Conservation (phyloP, 2,113 vertebrate species). For the Clarias batrachus region DNA sequence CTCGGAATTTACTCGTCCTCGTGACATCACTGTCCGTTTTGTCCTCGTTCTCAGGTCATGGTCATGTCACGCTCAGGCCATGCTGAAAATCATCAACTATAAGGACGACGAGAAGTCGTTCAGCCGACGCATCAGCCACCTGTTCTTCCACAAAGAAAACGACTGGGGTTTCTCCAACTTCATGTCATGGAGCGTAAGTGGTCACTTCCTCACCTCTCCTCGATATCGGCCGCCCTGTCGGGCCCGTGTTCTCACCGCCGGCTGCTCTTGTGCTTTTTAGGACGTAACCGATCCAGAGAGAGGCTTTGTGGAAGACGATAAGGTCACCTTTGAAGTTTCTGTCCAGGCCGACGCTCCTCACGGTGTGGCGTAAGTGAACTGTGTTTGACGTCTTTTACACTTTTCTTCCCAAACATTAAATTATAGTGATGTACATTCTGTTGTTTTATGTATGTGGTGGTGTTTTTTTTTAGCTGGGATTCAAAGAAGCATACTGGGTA, state of each 20-base stretch:
- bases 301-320: constrained; percentile 96
- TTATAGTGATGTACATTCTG: neutral
- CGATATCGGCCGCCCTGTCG: neutral
- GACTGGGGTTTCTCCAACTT: constrained; percentile 99
- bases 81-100: constrained; percentile 98
- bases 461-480: constrained; percentile 83
- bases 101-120: constrained; percentile 98
- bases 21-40: neutral
- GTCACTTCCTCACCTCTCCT: neutral
- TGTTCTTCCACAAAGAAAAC: constrained; percentile 99
- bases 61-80: constrained; percentile 98
- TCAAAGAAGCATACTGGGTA: constrained; percentile 99
- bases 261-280: constrained; percentile 64
- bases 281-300: constrained; percentile 98
- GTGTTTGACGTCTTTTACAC: too few relatives aligned
- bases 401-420: too few relatives aligned
- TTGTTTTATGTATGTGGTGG: neutral
- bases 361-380: constrained; percentile 89
- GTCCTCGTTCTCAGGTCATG: constrained; percentile 80
- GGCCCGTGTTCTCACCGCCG: neutral
- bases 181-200: constrained; percentile 98
- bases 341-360: constrained; percentile 98
- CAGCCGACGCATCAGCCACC: constrained; percentile 95
- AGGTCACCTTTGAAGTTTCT: constrained; percentile 97
- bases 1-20: neutral